Evolutionary conservation across 2,888 invertebrate species (phyloP), one percentile per base, ranked within the genome.

Genomic region (Choristoneura rosaceana): DNA sequence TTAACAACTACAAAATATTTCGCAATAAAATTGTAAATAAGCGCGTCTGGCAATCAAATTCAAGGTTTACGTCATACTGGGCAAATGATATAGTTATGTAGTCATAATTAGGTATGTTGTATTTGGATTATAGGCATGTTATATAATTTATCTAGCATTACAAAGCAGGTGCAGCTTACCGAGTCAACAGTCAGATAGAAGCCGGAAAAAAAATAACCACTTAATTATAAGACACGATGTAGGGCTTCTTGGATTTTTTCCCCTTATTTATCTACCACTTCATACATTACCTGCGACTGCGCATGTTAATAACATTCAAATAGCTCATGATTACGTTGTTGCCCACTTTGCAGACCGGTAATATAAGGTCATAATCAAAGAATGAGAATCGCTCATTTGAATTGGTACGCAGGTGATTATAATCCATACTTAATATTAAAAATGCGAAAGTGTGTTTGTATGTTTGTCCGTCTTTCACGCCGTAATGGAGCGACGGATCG

Each of bases 161-260:
- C 88, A 79, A 87, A 87, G 82, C 87, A 91, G 82, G 84, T 82
- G 87, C 90, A 89, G 86, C 92, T 92, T 89, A 91, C 90, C 91
- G 79, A 80, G 82, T 79, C 85, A 81, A 76, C 76, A 75, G 78
- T 78, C 75, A 74, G 75, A 75, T 75, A 77, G 78, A 75, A 82
- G 86, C 83, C 83, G 84, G 85, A 88, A 88, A 90, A 81, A 79
- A 62, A 70, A 43, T 33, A 68, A 63, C 38, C 10, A 68, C 25
- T 50, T 34, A 64, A 58, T 58, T 63, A 69, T 12, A n/a, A 25
- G 17, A 33, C 15, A 62, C 34, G 12, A 17, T 17, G 15, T 17
- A 45, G 14, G 43, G 5, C 5, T 59, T 4, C 43, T 47, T 47
- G n/a, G 5, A 3, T n/a, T 47, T 43, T 2, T 47, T 47, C 4